phyloP scores from a whole-genome alignment of 2,113 vertebrate species.

The Myiozetetes cayanensis region DNA sequence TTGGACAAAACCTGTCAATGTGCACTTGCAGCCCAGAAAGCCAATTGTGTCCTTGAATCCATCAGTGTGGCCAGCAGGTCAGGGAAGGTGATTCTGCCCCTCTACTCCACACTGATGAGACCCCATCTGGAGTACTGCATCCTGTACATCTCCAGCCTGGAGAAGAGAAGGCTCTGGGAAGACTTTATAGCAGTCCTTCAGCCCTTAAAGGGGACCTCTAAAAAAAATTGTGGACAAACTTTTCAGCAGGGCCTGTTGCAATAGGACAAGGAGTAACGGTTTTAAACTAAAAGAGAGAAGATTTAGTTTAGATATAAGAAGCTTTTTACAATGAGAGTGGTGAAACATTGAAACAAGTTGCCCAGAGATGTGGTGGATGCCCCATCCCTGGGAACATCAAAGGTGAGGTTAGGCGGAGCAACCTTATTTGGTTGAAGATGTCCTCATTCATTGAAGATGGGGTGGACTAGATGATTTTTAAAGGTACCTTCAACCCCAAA shows the following conservation, averaged over 20 bases:
- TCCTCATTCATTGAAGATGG: neutral
- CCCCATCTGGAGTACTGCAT: neutral
- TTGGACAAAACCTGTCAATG: neutral
- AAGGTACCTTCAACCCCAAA: neutral
- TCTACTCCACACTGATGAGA: neutral
- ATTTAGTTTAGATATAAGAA: neutral
- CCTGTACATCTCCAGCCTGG: too few species aligned
- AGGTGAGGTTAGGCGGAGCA: neutral
- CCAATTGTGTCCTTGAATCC: neutral
- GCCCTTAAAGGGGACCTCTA: neutral
- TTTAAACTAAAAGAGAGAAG: neutral
- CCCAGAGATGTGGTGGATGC: neutral
- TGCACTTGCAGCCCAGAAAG: neutral
- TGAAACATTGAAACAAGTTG: neutral
- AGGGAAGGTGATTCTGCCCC: neutral
- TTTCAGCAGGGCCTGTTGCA: neutral
- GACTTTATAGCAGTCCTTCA: neutral
- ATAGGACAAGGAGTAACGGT: neutral
- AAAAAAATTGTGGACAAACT: neutral
- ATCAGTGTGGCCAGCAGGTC: rapidly evolving
- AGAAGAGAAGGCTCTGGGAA: neutral
- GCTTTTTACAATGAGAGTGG: neutral
- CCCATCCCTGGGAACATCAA: neutral
- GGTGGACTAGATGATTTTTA: neutral
- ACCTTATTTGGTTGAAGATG: neutral